A percentile compares a stretch with the other conserved stretches of the same genome.
phyloP scores from a whole-genome alignment of 2,797 vertebrate genomes.

The Characodon lateralis region DNA sequence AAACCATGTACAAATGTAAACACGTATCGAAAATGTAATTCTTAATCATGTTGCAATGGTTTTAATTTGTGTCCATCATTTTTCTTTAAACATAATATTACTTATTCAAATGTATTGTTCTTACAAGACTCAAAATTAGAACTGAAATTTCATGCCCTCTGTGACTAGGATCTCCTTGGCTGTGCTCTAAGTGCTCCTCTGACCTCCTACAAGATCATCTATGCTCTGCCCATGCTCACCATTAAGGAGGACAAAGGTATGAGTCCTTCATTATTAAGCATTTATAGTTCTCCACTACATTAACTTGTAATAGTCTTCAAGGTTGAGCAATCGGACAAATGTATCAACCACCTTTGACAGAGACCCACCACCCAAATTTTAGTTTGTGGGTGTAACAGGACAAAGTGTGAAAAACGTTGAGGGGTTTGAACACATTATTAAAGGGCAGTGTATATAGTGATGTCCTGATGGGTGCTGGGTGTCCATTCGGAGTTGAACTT shows the following conservation, averaged over 20 bases:
- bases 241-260: constrained; percentile 99
- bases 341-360: no score
- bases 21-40: background rate
- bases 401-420: no score
- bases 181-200: constrained; percentile 89
- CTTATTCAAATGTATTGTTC: background rate
- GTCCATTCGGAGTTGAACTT: constrained; percentile 2
- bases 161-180: constrained; percentile 89
- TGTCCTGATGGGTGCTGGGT: constrained; percentile 12
- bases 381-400: background rate
- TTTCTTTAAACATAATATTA: background rate
- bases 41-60: background rate
- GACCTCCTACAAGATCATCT: constrained; percentile 88
- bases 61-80: background rate
- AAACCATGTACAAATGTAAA: background rate
- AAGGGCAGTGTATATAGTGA: background rate
- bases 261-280: background rate
- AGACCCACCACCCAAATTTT: background rate
- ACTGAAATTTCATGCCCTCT: background rate
- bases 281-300: background rate
- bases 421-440: background rate
- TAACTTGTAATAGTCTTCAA: background rate
- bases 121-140: background rate
- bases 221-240: constrained; percentile 96
- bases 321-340: no score